A percentile compares a stretch with the other conserved stretches of the same genome.
These are phyloP conservation scores for Enteromius mattozi DNA, from an alignment of 2,797 vertebrate genomes.

Conservation along the genomic window DNA sequence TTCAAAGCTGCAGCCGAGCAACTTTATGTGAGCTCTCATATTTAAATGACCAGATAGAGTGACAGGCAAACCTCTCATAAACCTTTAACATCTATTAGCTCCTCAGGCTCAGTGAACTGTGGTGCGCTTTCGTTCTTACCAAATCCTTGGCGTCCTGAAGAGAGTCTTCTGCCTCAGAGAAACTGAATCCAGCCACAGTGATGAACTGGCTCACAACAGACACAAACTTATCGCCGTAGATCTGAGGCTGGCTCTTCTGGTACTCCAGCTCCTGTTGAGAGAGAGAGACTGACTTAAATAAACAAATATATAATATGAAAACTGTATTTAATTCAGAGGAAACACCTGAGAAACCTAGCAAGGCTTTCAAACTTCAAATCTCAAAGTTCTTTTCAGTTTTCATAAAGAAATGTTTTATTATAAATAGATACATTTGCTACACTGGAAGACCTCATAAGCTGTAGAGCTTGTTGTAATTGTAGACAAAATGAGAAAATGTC, in stretches of 20 bases:
- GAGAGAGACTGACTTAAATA: slow-evolving; percentile 20
- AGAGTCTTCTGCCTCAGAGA: slow-evolving; percentile 91
- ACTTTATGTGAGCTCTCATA: slow-evolving; percentile 12
- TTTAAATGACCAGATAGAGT: slow-evolving; percentile 42
- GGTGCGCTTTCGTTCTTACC: slow-evolving; percentile 73
- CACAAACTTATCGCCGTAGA: slow-evolving; percentile 87
- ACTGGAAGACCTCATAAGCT: neutral
- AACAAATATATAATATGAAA: neutral
- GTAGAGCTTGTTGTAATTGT: neutral
- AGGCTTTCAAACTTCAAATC: neutral
- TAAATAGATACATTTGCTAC: slow-evolving; percentile 14
- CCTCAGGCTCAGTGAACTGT: neutral
- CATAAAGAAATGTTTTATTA: neutral
- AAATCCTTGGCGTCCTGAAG: slow-evolving; percentile 87
- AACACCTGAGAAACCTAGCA: slow-evolving; percentile 3
- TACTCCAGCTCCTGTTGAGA: slow-evolving; percentile 83
- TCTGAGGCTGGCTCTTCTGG: slow-evolving; percentile 80
- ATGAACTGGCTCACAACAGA: slow-evolving; percentile 93
- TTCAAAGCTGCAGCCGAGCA: slow-evolving; percentile 47
- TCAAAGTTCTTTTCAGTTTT: neutral
- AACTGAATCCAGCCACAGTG: slow-evolving; percentile 91
- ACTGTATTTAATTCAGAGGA: neutral
- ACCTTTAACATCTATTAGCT: slow-evolving; percentile 11
- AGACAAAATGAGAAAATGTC: slow-evolving; percentile 28
- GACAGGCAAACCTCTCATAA: slow-evolving; percentile 43